phyloP scores from a whole-genome alignment of 2,113 vertebrate genomes.

The Athene noctua region DNA sequence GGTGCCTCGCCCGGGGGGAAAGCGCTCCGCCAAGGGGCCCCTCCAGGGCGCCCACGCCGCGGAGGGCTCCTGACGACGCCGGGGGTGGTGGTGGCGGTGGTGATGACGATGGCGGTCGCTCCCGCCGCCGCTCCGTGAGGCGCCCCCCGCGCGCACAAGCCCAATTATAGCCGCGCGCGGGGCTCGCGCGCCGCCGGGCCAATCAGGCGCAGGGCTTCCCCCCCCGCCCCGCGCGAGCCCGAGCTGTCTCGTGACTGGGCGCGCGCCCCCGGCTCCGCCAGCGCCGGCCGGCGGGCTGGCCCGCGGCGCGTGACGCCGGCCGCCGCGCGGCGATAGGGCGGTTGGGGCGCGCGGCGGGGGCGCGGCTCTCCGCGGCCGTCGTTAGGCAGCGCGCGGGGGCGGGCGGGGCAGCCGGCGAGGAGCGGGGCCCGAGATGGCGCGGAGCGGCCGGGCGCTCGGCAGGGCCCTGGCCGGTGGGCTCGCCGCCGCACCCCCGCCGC shows the following conservation, averaged over 20 bases:
- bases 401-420: neutral
- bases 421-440: neutral
- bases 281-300: neutral
- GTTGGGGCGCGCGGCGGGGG: neutral
- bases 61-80: neutral
- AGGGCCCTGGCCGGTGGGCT: neutral
- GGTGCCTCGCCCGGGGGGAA: too few relatives aligned
- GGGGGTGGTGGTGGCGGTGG: too few relatives aligned
- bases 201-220: neutral
- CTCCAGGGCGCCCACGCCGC: too few relatives aligned
- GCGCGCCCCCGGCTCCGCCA: neutral
- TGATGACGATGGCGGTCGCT: too few relatives aligned
- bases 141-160: neutral
- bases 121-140: too few relatives aligned
- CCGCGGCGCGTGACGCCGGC: too few relatives aligned
- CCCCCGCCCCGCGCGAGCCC: neutral
- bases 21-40: neutral
- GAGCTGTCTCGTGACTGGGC: neutral
- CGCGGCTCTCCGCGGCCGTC: neutral
- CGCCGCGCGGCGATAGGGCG: neutral
- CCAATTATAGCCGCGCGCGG: neutral
- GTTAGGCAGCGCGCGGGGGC: neutral
- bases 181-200: neutral
- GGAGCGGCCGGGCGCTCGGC: conserved; percentile 5
- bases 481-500: neutral